Conservation (phyloP, 2,797 vertebrate genomes). For the Micromesistius poutassou region DNA sequence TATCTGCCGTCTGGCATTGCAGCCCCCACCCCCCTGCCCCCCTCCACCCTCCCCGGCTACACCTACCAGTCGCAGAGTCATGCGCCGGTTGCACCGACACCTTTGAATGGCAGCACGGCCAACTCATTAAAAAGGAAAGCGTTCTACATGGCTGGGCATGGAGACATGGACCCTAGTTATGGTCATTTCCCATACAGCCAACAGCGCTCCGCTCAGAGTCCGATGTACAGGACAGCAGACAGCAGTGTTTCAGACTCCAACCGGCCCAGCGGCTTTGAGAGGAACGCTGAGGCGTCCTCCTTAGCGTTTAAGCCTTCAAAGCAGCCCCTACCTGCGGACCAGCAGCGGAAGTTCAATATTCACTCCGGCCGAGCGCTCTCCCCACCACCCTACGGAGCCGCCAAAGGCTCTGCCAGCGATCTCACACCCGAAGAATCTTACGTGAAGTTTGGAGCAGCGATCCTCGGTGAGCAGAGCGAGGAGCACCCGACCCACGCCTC, state of each 20-base stretch:
- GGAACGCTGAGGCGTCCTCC: slow-evolving; percentile 88
- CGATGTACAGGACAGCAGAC: slow-evolving; percentile 96
- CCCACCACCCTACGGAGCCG: slow-evolving; percentile 89
- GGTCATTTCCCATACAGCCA: slow-evolving; percentile 97
- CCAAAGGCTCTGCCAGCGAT: slow-evolving; percentile 85
- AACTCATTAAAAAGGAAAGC: slow-evolving; percentile 98
- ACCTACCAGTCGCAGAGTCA: slow-evolving; percentile 93
- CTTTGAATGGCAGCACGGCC: slow-evolving; percentile 91
- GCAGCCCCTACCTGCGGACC: slow-evolving; percentile 91
- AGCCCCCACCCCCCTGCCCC: slow-evolving; percentile 92
- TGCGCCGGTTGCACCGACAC: slow-evolving; percentile 89
- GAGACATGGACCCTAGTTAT: slow-evolving; percentile 96
- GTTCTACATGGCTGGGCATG: slow-evolving; percentile 98
- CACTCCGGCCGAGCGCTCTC: slow-evolving; percentile 89
- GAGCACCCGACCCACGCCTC: slow-evolving; percentile 90
- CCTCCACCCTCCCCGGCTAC: slow-evolving; percentile 91
- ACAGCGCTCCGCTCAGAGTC: slow-evolving; percentile 96
- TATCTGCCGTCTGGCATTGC: slow-evolving; percentile 97
- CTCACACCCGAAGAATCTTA: slow-evolving; percentile 87
- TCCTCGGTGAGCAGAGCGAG: slow-evolving; percentile 85
- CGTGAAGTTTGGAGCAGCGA: slow-evolving; percentile 88
- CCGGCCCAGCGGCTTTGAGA: slow-evolving; percentile 94
- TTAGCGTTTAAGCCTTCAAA: slow-evolving; percentile 96
- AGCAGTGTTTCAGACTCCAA: slow-evolving; percentile 89
- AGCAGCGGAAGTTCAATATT: slow-evolving; percentile 92